Base-by-base conservation (phyloP, 2,888 invertebrate genomes). In the Mesorhabditis spiculigera region DNA sequence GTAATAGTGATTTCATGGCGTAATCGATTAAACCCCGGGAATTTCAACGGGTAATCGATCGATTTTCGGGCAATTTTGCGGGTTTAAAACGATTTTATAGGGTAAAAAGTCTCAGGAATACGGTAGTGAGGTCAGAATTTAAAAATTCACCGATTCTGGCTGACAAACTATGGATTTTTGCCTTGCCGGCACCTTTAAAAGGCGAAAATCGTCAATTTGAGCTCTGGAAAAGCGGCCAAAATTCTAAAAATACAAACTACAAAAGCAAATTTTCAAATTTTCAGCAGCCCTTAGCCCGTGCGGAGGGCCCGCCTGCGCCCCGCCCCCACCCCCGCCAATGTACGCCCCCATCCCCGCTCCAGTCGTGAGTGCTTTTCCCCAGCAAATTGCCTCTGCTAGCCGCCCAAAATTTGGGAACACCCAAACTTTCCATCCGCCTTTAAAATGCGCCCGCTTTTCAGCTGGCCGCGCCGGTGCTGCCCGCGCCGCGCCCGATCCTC, bases 261-360 rank as follows among this genome's bases (percentile, higher is more conserved):
- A 28, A 28, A 28, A 28, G 8, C 58, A 50, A 13, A 50, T 50
- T 50, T 50, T n/a, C 8, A 10, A 50, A 50, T 50, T 50, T 50
- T 50, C 58, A 50, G 58, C 58, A 50, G 58, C 58, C 58, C n/a
- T 50, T 10, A 50, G n/a, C 58, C 58, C 58, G n/a, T 50, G 58
- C 58, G 58, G 58, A 13, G 58, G 10, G 10, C 58, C 58, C 8
- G 58, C 10, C 8, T 50, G 58, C n/a, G 58, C 58, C 58, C 58
- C n/a, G 8, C 58, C 58, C 58, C 58, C 58, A 50, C 58, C 58
- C 8, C 58, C 58, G n/a, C 58, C 58, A 50, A n/a, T 50, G 10
- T 50, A 50, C 58, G 58, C 58, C 1, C 58, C 58, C 58, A 50
- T 50, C 58, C 58, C 58, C 2, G 10, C 58, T 2, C 58, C 58